Percentiles rank a stretch among this genome's conserved stretches.
Conservation (phyloP, 2,888 invertebrate species). For the Heliconius charithonia region DNA sequence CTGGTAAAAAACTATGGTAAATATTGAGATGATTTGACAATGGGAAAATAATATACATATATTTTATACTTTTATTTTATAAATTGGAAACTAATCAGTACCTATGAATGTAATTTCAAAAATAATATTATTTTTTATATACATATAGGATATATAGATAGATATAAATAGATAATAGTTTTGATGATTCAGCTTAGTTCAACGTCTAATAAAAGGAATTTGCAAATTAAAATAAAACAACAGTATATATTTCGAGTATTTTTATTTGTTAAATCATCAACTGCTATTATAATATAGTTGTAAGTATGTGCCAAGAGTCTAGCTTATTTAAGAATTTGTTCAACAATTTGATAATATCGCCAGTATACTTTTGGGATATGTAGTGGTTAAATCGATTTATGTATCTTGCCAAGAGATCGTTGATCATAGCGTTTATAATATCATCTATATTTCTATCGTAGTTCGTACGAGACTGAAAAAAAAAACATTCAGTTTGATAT, state of each 20-base stretch:
- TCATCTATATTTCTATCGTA: conserved; percentile 67
- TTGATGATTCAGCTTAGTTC: no score
- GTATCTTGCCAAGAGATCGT: conserved; percentile 61
- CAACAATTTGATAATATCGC: conserved; percentile 47
- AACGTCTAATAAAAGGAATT: no score
- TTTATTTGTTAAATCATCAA: conserved; percentile 1
- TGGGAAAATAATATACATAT: no score
- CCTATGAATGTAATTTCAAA: no score
- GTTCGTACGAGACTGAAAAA: conserved; percentile 61
- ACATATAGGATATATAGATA: no score
- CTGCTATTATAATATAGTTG: conserved; percentile 48
- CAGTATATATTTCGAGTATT: neutral
- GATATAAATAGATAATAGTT: no score
- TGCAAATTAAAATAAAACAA: neutral
- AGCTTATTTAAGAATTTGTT: conserved; percentile 56
- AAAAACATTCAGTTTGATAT: neutral
- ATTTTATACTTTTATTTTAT: no score
- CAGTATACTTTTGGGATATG: conserved; percentile 50
- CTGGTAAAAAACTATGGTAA: no score
- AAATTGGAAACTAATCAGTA: no score
- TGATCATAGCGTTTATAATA: conserved; percentile 61
- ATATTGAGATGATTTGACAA: no score
- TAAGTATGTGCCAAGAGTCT: conserved; percentile 55
- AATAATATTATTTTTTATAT: no score
- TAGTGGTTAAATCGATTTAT: conserved; percentile 61